Conservation (phyloP, 1,140 invertebrate species). For the Rhagoletis zephyria region DNA sequence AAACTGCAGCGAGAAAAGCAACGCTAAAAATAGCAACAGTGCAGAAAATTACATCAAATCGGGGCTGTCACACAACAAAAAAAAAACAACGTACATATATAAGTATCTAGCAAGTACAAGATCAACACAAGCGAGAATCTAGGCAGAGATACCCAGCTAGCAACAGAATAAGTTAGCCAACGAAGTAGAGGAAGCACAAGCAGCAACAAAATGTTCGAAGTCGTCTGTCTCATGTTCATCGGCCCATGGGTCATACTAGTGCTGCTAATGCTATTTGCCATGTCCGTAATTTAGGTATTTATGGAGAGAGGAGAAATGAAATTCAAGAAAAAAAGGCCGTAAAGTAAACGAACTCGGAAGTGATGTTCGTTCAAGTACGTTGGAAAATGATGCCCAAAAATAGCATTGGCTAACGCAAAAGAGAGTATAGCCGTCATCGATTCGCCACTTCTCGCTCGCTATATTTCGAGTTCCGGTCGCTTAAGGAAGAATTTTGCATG, state of each 20-base stretch:
- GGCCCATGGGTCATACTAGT: slow-evolving; percentile 70
- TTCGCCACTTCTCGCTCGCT: too few species aligned
- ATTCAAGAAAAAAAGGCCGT: too few species aligned
- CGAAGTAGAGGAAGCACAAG: neutral
- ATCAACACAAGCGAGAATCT: too few species aligned
- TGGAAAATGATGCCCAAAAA: too few species aligned
- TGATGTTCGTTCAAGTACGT: too few species aligned
- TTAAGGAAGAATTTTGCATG: too few species aligned
- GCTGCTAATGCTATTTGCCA: slow-evolving; percentile 70
- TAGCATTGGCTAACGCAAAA: neutral
- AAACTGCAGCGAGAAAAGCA: neutral
- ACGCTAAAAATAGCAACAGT: neutral
- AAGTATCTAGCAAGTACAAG: too few species aligned
- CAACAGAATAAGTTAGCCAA: neutral
- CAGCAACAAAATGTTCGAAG: slow-evolving; percentile 65
- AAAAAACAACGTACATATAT: neutral
- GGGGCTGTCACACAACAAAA: neutral
- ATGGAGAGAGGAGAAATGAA: neutral
- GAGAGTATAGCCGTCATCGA: too few species aligned
- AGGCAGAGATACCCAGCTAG: too few species aligned
- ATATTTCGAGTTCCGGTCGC: too few species aligned
- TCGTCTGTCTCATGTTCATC: slow-evolving; percentile 71
- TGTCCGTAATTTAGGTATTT: slow-evolving; percentile 65
- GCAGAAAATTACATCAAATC: neutral
- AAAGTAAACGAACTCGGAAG: too few species aligned